Evolutionary conservation across 2,888 invertebrate genomes (phyloP).

Genomic region (Tetranychus truncatus): DNA sequence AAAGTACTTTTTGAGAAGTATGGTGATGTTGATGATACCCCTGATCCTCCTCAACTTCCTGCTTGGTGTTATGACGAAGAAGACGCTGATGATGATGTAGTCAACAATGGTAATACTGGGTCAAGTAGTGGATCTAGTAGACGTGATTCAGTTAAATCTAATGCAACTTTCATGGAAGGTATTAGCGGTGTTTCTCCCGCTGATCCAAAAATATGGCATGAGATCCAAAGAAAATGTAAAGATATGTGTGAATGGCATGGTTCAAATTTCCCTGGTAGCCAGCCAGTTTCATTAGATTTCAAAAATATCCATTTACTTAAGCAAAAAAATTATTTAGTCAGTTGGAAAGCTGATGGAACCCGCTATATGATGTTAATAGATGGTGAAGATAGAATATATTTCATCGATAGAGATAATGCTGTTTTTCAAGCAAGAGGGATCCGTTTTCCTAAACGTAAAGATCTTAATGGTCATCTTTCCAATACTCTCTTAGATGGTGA

Average conservation of each 20-base stretch:
- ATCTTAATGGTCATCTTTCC: conserved; percentile 48
- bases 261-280: conserved; percentile 79
- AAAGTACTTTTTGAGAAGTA: conserved; percentile 63
- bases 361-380: conserved; percentile 93
- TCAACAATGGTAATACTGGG: neutral
- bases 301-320: conserved; percentile 55
- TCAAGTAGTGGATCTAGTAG: neutral
- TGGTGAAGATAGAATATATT: conserved; percentile 63
- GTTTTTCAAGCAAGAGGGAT: conserved; percentile 63
- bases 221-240: conserved; percentile 42
- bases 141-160: neutral
- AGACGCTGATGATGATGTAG: conserved; percentile 14
- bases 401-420: conserved; percentile 84
- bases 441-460: conserved; percentile 56
- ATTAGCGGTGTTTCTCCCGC: conserved; percentile 58
- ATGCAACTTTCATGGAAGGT: conserved; percentile 57
- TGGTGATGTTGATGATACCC: conserved; percentile 48
- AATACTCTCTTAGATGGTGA: conserved; percentile 85
- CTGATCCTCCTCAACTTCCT: conserved; percentile 56
- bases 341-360: conserved; percentile 98
- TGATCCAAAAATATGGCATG: neutral
- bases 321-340: conserved; percentile 73
- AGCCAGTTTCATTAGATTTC: conserved; percentile 88
- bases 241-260: conserved; percentile 58
- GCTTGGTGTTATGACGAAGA: conserved; percentile 57